A percentile compares a stretch with the other conserved stretches of the same genome.
Conservation (phyloP, 92 coral and sea anemone species). For the Bergia puertoricense region DNA sequence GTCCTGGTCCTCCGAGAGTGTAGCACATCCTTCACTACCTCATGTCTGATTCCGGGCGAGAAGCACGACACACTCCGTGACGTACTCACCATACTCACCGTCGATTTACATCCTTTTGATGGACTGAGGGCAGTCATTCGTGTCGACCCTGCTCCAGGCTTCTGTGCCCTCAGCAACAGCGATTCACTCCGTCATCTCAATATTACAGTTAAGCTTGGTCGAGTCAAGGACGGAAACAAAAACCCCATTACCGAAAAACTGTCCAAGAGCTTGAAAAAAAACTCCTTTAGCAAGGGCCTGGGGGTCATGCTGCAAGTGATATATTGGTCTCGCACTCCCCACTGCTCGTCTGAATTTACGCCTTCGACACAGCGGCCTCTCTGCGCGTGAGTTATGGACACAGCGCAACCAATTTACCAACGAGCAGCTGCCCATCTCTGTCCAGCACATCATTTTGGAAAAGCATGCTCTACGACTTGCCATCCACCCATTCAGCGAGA, state of each 20-base stretch:
- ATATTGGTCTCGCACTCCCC: conserved; percentile 1
- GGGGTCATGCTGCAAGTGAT: neutral
- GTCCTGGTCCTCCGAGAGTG: too few relatives aligned
- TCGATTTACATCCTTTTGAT: neutral
- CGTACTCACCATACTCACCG: too few relatives aligned
- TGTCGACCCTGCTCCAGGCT: conserved; percentile 37
- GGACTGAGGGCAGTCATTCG: neutral
- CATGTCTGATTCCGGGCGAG: too few relatives aligned
- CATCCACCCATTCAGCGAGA: neutral
- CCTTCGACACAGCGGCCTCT: conserved; percentile 15
- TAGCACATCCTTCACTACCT: too few relatives aligned
- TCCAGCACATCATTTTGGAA: neutral
- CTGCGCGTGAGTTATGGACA: conserved; percentile 39
- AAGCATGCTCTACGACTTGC: neutral
- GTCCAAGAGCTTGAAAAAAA: conserved; percentile 29
- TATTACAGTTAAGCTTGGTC: conserved; percentile 15
- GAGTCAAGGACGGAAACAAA: conserved; percentile 5
- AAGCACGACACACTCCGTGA: too few relatives aligned
- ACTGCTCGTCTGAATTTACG: conserved; percentile 34
- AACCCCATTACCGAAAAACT: conserved; percentile 25
- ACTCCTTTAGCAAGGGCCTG: conserved; percentile 28
- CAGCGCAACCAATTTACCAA: conserved; percentile 36
- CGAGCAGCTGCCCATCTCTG: conserved; percentile 2
- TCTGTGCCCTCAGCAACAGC: neutral
- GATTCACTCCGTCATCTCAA: neutral